A percentile compares a stretch with the other conserved stretches of the same genome.
Conservation (phyloP, 2,797 vertebrate species). For the Microctenopoma stevenorrisi region DNA sequence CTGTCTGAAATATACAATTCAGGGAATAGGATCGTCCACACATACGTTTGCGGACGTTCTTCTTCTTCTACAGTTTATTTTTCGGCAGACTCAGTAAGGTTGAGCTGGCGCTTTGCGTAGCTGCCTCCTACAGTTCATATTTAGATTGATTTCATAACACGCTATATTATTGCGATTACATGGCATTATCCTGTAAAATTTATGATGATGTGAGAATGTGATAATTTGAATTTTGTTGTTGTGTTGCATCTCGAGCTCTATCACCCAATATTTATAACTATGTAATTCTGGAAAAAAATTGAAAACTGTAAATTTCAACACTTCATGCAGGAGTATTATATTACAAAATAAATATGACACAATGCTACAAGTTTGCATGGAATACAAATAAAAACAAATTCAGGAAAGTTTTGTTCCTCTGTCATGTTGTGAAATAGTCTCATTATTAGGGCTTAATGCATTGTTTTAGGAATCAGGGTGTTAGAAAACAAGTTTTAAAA, state of each 20-base stretch:
- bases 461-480: not conserved
- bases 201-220: not conserved
- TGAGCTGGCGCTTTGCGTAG: not conserved
- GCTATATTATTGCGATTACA: not conserved
- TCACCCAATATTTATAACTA: too few relatives aligned
- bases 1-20: conserved; percentile 6
- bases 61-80: conserved; percentile 29
- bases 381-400: not conserved
- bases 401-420: not conserved
- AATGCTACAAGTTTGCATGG: not conserved
- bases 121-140: conserved; percentile 40
- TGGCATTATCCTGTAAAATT: not conserved
- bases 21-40: not conserved
- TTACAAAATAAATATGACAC: not conserved
- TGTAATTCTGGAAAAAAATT: too few relatives aligned
- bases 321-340: not conserved
- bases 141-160: not conserved
- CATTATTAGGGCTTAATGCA: conserved; percentile 16
- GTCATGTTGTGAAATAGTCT: conserved; percentile 7
- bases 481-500: conserved; percentile 35
- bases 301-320: too few relatives aligned
- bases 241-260: not conserved
- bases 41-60: rapidly evolving
- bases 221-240: not conserved
- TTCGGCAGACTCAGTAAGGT: not conserved